Evolutionary conservation across 2,888 invertebrate genomes (phyloP), one percentile per base, ranked within the genome.

Genomic region (Macaria liturata): DNA sequence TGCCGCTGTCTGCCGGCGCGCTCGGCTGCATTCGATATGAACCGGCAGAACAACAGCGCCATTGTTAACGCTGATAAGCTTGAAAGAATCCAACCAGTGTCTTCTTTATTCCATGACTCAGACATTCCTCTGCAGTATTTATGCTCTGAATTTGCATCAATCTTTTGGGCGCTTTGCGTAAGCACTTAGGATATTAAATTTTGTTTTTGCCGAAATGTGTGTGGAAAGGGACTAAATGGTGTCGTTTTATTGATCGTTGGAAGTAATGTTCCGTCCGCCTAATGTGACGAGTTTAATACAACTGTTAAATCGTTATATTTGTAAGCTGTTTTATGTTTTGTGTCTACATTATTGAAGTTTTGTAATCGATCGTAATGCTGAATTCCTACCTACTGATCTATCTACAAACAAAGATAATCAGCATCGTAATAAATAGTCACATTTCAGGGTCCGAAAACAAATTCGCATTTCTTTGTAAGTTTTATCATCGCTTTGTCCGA

Each of bases 11-110:
- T 71, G 71, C 67, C 71, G 71, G 74, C 69, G 74, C 75, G 81
- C 85, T 77, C 67, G 69, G 75, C 68, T 84, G 87, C 86, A 88
- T 88, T 84, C 81, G 76, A 80, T 87, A 86, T 84, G 79, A 86
- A 78, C 70, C 63, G 68, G 64, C 42, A 68, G 71, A 74, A 78
- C 80, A 81, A 84, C 76, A 68, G 65, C 63, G 64, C 76, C 73
- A 80, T 84, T 84, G 82, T 83, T 76, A 70, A 65, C 69, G 75
- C 70, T 72, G 76, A 79, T 79, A 81, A 77, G 73, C 76, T 68
- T 70, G 60, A 70, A 77, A 72, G 68, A 71, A 71, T 69, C 62
- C 55, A 39, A 64, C 47, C 47, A 60, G 62, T 61, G 40, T 46
- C 51, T 59, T 52, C 53, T 54, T 60, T 55, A 53, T 46, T 48